These are phyloP conservation scores for Mycalesis mineus DNA, from an alignment of 2,888 invertebrate genomes.

Conservation along the genomic window DNA sequence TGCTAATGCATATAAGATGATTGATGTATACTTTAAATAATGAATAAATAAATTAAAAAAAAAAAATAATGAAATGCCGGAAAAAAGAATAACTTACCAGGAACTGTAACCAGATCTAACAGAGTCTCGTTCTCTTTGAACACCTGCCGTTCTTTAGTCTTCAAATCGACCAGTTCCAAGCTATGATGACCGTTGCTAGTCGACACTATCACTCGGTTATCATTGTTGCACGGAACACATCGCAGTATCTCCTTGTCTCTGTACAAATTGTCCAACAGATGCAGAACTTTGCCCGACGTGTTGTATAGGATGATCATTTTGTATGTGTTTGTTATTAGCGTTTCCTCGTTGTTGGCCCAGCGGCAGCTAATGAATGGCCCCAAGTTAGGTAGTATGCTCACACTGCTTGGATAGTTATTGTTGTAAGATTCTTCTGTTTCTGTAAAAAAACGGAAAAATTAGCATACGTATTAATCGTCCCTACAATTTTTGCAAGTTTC, in stretches of 20 bases:
- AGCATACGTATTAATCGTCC: too few relatives aligned
- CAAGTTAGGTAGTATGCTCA: constrained; percentile 48
- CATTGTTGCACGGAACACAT: constrained; percentile 59
- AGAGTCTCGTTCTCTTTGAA: constrained; percentile 55
- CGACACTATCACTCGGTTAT: constrained; percentile 54
- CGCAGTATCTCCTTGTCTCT: constrained; percentile 49
- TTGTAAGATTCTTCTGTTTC: constrained; percentile 60
- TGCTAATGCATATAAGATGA: too few relatives aligned
- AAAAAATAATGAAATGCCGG: too few relatives aligned
- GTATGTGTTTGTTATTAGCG: constrained; percentile 57
- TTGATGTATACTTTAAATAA: too few relatives aligned
- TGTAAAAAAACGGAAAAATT: too few relatives aligned
- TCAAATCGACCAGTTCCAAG: constrained; percentile 54
- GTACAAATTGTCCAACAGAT: constrained; percentile 50
- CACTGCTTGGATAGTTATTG: constrained; percentile 50
- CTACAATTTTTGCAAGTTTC: too few relatives aligned
- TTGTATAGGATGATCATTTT: constrained; percentile 58
- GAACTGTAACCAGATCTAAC: constrained; percentile 55
- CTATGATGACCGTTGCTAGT: constrained; percentile 38
- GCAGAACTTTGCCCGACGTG: constrained; percentile 45
- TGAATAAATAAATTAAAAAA: too few relatives aligned
- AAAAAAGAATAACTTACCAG: constrained; percentile 45
- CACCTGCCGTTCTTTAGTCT: constrained; percentile 49
- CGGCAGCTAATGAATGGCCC: constrained; percentile 58
- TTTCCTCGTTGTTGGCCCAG: constrained; percentile 59